Evolutionary conservation across 2,888 invertebrate genomes (phyloP).

Genomic region (Troides oblongomaculatus): DNA sequence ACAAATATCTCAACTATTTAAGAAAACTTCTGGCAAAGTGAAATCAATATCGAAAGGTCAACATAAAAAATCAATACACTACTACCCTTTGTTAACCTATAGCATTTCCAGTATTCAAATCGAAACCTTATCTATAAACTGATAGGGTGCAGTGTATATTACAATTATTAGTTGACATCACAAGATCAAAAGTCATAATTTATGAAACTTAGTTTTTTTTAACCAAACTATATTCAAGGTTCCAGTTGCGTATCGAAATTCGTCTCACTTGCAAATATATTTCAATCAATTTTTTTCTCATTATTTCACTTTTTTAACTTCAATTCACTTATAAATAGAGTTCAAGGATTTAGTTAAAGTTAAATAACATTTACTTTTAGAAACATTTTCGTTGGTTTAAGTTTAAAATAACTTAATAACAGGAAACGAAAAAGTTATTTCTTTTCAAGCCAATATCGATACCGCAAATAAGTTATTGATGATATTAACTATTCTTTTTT

Average conservation of each 20-base stretch:
- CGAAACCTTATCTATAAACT: neutral
- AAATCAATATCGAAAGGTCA: constrained; percentile 38
- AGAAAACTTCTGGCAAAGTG: constrained; percentile 34
- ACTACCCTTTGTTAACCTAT: constrained; percentile 18
- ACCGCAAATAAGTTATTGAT: no score
- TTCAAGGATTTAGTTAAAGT: constrained; percentile 13
- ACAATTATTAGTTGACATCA: neutral
- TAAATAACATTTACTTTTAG: neutral
- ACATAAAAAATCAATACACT: constrained; percentile 25
- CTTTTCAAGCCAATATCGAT: no score
- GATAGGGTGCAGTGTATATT: constrained; percentile 5
- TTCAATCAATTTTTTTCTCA: constrained; percentile 22
- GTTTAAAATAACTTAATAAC: neutral
- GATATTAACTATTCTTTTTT: neutral
- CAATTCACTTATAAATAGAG: constrained; percentile 7
- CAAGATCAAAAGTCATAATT: constrained; percentile 26
- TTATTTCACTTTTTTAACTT: constrained; percentile 10
- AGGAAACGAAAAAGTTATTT: neutral
- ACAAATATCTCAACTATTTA: neutral
- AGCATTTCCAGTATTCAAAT: neutral
- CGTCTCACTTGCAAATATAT: constrained; percentile 31
- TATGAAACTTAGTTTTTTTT: constrained; percentile 32
- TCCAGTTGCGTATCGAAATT: constrained; percentile 36
- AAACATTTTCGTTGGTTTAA: neutral
- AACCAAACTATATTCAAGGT: constrained; percentile 38